These are phyloP conservation scores for Lochmaea crataegi DNA, from an alignment of 2,888 invertebrate genomes.

Conservation along the genomic window DNA sequence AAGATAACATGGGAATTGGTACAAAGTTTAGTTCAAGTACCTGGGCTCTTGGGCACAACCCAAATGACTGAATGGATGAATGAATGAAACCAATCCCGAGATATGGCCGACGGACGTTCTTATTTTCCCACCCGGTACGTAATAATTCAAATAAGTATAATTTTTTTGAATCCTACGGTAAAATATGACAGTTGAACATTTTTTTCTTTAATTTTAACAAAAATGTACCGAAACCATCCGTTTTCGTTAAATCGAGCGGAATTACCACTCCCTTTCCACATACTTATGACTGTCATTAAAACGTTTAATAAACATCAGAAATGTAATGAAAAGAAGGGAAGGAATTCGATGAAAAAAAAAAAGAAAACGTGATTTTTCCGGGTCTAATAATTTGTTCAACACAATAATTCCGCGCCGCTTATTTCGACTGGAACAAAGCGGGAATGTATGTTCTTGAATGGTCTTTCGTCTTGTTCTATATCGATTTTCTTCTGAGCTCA, in stretches of 20 bases:
- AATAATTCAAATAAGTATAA: too few relatives aligned
- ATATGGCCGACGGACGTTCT: too few relatives aligned
- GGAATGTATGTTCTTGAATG: conserved; percentile 26
- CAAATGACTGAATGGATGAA: too few relatives aligned
- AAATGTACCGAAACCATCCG: too few relatives aligned
- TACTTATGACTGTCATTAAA: neutral
- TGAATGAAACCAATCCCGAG: too few relatives aligned
- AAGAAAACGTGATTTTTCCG: conserved; percentile 16
- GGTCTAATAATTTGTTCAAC: conserved; percentile 23
- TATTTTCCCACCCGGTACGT: too few relatives aligned
- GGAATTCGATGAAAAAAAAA: neutral
- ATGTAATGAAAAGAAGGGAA: neutral
- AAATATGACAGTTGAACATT: too few relatives aligned
- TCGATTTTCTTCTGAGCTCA: conserved; percentile 19
- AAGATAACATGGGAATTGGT: too few relatives aligned
- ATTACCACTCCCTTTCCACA: neutral
- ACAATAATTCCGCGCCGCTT: conserved; percentile 21
- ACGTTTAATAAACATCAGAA: neutral
- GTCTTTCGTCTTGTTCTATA: conserved; percentile 27
- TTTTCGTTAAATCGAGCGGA: neutral
- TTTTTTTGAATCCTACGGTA: too few relatives aligned
- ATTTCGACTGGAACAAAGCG: conserved; percentile 26
- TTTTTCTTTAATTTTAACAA: too few relatives aligned
- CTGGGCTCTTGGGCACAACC: too few relatives aligned
- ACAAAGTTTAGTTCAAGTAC: too few relatives aligned